phyloP scores from a whole-genome alignment of 2,888 invertebrate species.

The Sericinus montela region DNA sequence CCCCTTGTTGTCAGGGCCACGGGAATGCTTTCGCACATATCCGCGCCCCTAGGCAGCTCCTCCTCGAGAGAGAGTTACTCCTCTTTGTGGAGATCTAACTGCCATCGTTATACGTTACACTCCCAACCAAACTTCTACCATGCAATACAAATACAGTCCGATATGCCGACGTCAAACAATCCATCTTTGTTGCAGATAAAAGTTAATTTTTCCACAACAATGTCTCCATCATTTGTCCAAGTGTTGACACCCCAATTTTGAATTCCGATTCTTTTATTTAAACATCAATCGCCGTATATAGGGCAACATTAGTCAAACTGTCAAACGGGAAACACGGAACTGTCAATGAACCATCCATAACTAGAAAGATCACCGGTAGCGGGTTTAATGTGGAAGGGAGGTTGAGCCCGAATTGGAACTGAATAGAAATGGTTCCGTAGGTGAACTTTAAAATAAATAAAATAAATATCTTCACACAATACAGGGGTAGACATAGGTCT shows the following conservation, averaged over 20 bases:
- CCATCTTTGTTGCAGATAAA: not conserved
- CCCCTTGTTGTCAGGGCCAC: too few species aligned
- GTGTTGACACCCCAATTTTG: slow-evolving; percentile 46
- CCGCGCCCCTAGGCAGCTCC: too few species aligned
- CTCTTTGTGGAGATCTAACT: too few species aligned
- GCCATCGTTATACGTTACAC: too few species aligned
- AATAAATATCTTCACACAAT: too few species aligned
- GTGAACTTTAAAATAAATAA: too few species aligned
- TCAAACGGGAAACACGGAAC: slow-evolving; percentile 59
- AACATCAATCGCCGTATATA: slow-evolving; percentile 47
- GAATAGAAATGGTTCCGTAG: slow-evolving; percentile 10
- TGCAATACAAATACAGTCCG: too few species aligned
- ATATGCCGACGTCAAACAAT: not conserved
- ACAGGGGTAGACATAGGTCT: too few species aligned
- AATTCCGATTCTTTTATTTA: slow-evolving; percentile 46
- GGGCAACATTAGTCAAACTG: slow-evolving; percentile 71
- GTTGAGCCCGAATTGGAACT: slow-evolving; percentile 18
- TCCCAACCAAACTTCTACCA: too few species aligned
- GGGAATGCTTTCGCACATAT: too few species aligned
- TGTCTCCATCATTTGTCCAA: slow-evolving; percentile 15
- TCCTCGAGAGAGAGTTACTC: too few species aligned
- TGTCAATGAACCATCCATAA: slow-evolving; percentile 67
- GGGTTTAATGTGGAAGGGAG: slow-evolving; percentile 32
- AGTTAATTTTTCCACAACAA: slow-evolving; percentile 5
- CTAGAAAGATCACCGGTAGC: slow-evolving; percentile 53